Evolutionary conservation across 2,797 vertebrate genomes (phyloP), one percentile per base, ranked within the genome.

Genomic region (Sebastolobus alascanus): DNA sequence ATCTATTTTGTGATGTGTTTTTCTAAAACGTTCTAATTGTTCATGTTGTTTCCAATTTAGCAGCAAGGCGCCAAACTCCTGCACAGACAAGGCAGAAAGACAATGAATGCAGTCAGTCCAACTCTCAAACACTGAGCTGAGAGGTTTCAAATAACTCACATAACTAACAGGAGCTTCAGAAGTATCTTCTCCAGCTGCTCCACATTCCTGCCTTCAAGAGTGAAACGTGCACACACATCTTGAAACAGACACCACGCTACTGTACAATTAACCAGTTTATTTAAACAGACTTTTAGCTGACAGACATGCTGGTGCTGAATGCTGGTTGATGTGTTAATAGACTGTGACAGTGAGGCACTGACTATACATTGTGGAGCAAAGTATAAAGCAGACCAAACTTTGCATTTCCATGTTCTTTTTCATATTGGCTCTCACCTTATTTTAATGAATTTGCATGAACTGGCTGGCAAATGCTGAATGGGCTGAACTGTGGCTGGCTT

Each of bases 101-200:
- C 79, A 77, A 69, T 38, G 38, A 77, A 69, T 38, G 38, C 16
- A 31, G 50, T 60, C n/a, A 11, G 3, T 52, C 12, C 54, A 0
- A 70, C 22, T 54, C 40, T 7, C 22, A 12, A 55, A 35, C 56
- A 10, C 22, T 8, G 31, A 14, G 14, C 11, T 52, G 37, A 68
- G 13, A 63, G 61, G 31, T 84, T 76, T 76, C 18, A 54, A 35
- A 85, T 68, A 54, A 18, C 65, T 75, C 68, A 7, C 61, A 75
- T 52, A 65, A 73, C 69, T 25, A 52, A 58, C 60, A 65, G 37
- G 67, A 71, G 69, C 67, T 78, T 50, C 35, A 73, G 38, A 67
- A 50, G 68, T 33, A 66, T n/a, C 61, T 64, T 50, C 65, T 80
- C 64, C 37, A 58, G 56, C 43, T 68, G 67, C 66, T 82, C 8